A percentile compares a stretch with the other conserved stretches of the same genome.
These are phyloP conservation scores for Ormia ochracea DNA, from an alignment of 2,888 invertebrate species.

Conservation along the genomic window DNA sequence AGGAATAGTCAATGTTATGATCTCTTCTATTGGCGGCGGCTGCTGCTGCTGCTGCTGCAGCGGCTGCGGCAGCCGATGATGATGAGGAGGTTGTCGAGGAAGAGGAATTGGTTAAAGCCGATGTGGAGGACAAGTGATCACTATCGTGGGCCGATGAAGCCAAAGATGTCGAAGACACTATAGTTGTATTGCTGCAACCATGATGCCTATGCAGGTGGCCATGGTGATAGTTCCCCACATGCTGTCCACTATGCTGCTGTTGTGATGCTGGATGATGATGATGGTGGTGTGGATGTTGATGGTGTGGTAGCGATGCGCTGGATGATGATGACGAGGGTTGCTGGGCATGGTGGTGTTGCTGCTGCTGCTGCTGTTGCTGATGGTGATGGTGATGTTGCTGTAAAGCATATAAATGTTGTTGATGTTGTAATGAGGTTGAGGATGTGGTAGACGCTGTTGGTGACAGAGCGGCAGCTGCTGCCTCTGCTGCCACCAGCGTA, in stretches of 20 bases:
- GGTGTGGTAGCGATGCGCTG: constrained; percentile 34
- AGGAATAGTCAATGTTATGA: constrained; percentile 77
- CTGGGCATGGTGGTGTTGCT: constrained; percentile 46
- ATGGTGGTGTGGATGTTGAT: constrained; percentile 41
- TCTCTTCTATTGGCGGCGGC: constrained; percentile 75
- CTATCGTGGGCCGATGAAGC: constrained; percentile 47
- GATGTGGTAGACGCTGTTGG: constrained; percentile 69
- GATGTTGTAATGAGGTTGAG: constrained; percentile 63
- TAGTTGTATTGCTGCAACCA: constrained; percentile 52
- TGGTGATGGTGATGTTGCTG: constrained; percentile 54
- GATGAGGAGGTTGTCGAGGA: constrained; percentile 66
- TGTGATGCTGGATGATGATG: constrained; percentile 40
- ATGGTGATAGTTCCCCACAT: constrained; percentile 55
- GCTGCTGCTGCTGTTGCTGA: constrained; percentile 53
- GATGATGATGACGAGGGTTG: constrained; percentile 20
- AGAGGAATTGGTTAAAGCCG: constrained; percentile 62
- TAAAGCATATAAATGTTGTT: constrained; percentile 57
- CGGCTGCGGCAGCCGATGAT: constrained; percentile 67
- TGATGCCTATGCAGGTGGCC: constrained; percentile 43
- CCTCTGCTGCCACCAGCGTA: constrained; percentile 68
- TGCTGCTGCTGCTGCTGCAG: constrained; percentile 71
- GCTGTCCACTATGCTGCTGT: constrained; percentile 48
- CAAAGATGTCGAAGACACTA: constrained; percentile 49
- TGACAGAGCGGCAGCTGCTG: constrained; percentile 67
- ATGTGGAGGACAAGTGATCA: constrained; percentile 50